A percentile compares a stretch with the other conserved stretches of the same genome.
Evolutionary conservation across 2,888 invertebrate genomes (phyloP).

Genomic region (Hypomecis atomaria): DNA sequence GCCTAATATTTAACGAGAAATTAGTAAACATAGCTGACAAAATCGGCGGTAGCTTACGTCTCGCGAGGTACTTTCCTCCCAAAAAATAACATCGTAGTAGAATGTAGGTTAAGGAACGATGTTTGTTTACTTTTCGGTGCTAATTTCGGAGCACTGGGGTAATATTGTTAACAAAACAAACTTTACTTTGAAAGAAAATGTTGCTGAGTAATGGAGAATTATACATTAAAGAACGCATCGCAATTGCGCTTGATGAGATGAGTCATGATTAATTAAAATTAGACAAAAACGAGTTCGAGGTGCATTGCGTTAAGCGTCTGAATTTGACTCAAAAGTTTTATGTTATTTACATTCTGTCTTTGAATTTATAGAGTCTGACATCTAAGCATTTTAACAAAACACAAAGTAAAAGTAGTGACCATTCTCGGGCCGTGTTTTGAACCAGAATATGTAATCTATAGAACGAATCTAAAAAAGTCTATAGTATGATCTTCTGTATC

Average conservation of each 20-base stretch:
- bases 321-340: too few relatives aligned
- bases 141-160: conserved; percentile 40
- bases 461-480: too few relatives aligned
- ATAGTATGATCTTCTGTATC: too few relatives aligned
- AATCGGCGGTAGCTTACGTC: conserved; percentile 29
- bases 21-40: conserved; percentile 34
- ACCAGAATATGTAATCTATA: too few relatives aligned
- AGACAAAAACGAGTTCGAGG: too few relatives aligned
- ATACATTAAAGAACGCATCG: not conserved
- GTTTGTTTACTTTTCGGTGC: conserved; percentile 41
- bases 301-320: too few relatives aligned
- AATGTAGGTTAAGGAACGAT: conserved; percentile 31
- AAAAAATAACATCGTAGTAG: conserved; percentile 34
- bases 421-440: too few relatives aligned
- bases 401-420: too few relatives aligned
- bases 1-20: conserved; percentile 20
- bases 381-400: too few relatives aligned
- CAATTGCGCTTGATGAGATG: not conserved
- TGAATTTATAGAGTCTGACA: too few relatives aligned
- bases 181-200: conserved; percentile 39
- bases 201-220: conserved; percentile 12
- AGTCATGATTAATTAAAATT: too few relatives aligned
- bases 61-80: conserved; percentile 13
- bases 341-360: too few relatives aligned
- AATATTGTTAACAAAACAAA: conserved; percentile 39